phyloP scores from a whole-genome alignment of 2,797 vertebrate genomes.

The Gila robusta region DNA sequence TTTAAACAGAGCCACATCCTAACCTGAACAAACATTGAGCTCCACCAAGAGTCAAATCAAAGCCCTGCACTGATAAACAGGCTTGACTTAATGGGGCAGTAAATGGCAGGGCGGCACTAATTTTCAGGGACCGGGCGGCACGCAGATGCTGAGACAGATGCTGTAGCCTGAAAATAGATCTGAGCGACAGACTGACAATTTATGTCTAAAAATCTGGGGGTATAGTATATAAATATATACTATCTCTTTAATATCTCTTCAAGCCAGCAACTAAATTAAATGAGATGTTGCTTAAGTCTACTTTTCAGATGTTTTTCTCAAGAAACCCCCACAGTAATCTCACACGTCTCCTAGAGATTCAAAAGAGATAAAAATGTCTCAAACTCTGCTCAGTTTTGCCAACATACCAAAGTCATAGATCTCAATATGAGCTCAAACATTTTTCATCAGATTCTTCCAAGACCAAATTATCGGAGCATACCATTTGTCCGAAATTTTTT shows the following conservation, averaged over 20 bases:
- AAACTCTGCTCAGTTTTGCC: neutral
- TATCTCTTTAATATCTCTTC: neutral
- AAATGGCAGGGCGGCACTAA: conserved; percentile 51
- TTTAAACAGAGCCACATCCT: conserved; percentile 36
- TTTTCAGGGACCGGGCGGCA: conserved; percentile 29
- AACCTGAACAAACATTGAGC: conserved; percentile 43
- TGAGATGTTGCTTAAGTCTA: neutral
- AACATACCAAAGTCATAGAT: neutral
- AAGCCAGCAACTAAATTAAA: neutral
- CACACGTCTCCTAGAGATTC: neutral
- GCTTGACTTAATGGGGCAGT: conserved; percentile 51
- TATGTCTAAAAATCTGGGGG: neutral
- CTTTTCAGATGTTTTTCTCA: neutral
- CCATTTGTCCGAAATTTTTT: neutral
- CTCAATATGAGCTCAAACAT: neutral
- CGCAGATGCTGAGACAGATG: conserved; percentile 49
- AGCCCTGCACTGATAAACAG: conserved; percentile 35
- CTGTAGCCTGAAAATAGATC: conserved; percentile 46
- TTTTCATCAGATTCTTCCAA: neutral
- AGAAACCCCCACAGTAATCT: neutral
- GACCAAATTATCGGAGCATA: neutral
- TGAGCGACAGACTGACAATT: conserved; percentile 11
- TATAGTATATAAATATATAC: too few species aligned
- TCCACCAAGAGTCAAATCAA: conserved; percentile 28
- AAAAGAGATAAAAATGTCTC: neutral